phyloP scores from a whole-genome alignment of 92 coral and sea anemone species.

The Chrysogorgia sp. region DNA sequence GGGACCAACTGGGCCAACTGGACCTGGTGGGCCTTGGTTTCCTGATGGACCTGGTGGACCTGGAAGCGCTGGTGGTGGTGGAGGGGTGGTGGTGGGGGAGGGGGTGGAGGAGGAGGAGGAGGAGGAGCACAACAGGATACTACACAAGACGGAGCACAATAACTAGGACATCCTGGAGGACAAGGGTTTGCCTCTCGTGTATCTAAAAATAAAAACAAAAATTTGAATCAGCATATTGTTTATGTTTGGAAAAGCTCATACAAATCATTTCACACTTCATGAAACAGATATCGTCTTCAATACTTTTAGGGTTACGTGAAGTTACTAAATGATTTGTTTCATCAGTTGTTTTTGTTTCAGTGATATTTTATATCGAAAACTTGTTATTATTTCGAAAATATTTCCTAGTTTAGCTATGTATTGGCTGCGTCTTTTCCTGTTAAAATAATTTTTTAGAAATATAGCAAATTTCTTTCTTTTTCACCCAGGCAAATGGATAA shows the following conservation, averaged over 20 bases:
- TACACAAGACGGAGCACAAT: constrained; percentile 93
- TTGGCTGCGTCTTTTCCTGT: too few relatives aligned
- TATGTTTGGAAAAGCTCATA: too few relatives aligned
- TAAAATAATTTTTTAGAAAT: too few relatives aligned
- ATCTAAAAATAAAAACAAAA: constrained; percentile 1
- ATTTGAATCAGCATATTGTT: too few relatives aligned
- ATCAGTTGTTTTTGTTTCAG: too few relatives aligned
- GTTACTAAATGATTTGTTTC: too few relatives aligned
- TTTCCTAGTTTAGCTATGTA: too few relatives aligned
- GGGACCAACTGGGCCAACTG: constrained; percentile 99
- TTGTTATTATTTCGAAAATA: too few relatives aligned
- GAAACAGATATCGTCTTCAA: not conserved
- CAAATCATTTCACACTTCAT: too few relatives aligned
- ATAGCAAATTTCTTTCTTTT: too few relatives aligned
- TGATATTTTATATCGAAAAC: too few relatives aligned
- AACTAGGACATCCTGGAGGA: constrained; percentile 96
- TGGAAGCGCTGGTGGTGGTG: constrained; percentile 99
- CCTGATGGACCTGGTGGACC: constrained; percentile 99
- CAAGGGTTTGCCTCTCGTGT: constrained; percentile 92
- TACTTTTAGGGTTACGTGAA: not conserved
- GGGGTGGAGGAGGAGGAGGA: constrained; percentile 98
- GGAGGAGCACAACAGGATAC: constrained; percentile 99
- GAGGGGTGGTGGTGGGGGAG: constrained; percentile 99
- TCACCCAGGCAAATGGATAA: too few relatives aligned
- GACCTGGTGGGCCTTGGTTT: constrained; percentile 99